A percentile compares a stretch with the other conserved stretches of the same genome.
Conservation (phyloP, 2,797 vertebrate genomes). For the Allobates femoralis region DNA sequence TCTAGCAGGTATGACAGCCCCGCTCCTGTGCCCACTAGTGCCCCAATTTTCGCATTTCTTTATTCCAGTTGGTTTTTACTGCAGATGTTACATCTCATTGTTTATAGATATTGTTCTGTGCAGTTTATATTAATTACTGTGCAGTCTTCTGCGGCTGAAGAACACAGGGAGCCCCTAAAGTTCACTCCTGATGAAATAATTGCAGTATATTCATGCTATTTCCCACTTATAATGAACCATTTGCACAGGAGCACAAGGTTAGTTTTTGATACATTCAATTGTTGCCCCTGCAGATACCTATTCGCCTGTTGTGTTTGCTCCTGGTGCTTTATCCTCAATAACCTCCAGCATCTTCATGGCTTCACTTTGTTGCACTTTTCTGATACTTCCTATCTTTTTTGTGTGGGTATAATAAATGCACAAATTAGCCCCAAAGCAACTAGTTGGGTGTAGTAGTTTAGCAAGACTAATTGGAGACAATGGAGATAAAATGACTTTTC, state of each 20-base stretch:
- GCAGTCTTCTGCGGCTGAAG: not conserved
- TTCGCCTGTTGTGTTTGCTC: not conserved
- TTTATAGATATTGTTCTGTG: not conserved
- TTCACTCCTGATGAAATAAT: not conserved
- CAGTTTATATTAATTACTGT: no score
- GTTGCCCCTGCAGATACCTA: not conserved
- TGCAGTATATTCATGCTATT: not conserved
- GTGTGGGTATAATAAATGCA: slow-evolving; percentile 69
- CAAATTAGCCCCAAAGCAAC: slow-evolving; percentile 79
- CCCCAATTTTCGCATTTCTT: not conserved
- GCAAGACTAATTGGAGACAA: slow-evolving; percentile 87
- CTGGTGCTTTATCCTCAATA: not conserved
- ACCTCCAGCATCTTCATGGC: no score
- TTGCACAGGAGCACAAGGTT: not conserved
- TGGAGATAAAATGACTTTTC: slow-evolving; percentile 85
- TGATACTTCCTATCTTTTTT: slow-evolving; percentile 61
- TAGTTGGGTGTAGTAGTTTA: slow-evolving; percentile 80
- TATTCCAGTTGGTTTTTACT: not conserved
- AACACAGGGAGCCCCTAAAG: not conserved
- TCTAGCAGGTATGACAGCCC: no score
- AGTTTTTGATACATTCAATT: not conserved
- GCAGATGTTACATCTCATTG: not conserved
- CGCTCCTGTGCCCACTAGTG: no score
- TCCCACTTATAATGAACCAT: not conserved
- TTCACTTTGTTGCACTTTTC: not conserved